phyloP scores from a whole-genome alignment of 2,113 vertebrate species.

The Ceyx cyanopectus region DNA sequence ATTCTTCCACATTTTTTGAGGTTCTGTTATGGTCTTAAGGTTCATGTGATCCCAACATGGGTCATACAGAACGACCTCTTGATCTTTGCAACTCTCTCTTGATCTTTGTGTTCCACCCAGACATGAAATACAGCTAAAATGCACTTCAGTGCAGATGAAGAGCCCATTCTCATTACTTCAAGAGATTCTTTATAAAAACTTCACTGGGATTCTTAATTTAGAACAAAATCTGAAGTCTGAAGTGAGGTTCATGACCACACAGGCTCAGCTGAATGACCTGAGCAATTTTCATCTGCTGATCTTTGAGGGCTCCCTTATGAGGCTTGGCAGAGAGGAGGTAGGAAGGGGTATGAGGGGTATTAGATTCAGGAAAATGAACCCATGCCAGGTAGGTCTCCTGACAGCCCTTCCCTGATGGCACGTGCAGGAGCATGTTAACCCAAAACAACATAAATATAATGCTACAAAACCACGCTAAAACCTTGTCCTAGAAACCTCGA shows the following conservation, averaged over 20 bases:
- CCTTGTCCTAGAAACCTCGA: not conserved
- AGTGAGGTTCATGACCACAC: not conserved
- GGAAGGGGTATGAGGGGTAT: no score
- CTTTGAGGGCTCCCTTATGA: not conserved
- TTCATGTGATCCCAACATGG: no score
- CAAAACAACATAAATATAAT: not conserved
- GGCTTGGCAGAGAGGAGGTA: no score
- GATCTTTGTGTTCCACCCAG: no score
- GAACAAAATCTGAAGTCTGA: not conserved
- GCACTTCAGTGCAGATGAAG: not conserved
- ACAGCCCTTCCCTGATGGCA: no score
- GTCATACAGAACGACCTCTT: no score
- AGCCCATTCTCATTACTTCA: not conserved
- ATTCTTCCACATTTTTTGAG: no score
- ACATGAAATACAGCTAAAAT: not conserved
- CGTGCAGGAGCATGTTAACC: no score
- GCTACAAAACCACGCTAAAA: not conserved
- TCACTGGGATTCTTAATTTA: not conserved
- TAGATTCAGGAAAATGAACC: no score
- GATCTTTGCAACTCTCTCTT: no score
- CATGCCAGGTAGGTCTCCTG: no score
- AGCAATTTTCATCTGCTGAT: not conserved
- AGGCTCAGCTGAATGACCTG: not conserved
- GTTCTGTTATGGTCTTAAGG: no score
- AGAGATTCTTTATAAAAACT: not conserved